These are phyloP conservation scores for Drosophila paucipuncta DNA, from an alignment of 2,888 invertebrate genomes.

Conservation along the genomic window DNA sequence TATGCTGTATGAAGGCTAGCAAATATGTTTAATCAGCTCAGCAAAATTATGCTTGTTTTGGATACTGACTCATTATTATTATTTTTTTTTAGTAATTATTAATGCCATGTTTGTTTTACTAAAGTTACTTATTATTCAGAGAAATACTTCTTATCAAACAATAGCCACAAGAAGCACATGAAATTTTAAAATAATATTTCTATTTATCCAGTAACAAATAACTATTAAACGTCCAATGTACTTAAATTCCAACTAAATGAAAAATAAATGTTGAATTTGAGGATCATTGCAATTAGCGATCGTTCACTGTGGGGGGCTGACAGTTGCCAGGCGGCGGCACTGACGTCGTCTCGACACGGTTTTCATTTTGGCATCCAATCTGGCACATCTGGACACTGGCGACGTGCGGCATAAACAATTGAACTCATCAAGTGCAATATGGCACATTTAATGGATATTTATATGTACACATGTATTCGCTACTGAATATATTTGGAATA, in stretches of 20 bases:
- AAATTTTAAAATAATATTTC: background rate
- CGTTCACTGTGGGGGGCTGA: constrained; percentile 2
- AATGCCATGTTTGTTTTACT: background rate
- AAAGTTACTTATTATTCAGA: background rate
- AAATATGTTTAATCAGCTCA: background rate
- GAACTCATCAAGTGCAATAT: constrained; percentile 50
- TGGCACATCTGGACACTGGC: constrained; percentile 58
- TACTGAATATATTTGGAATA: constrained; percentile 4
- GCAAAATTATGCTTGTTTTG: background rate
- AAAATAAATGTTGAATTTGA: background rate
- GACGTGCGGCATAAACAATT: constrained; percentile 34
- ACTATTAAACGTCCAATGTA: background rate
- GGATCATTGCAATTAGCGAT: background rate
- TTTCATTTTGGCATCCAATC: background rate
- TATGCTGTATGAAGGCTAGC: background rate
- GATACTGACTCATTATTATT: background rate
- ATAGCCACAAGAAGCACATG: background rate
- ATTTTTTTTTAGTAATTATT: background rate
- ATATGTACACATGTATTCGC: constrained; percentile 6
- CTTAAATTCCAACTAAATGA: background rate
- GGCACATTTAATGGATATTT: constrained; percentile 26
- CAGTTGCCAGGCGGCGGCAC: background rate
- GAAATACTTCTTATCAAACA: background rate
- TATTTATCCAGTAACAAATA: background rate
- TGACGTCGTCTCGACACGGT: constrained; percentile 5